Base-by-base conservation (phyloP, 2,888 invertebrate species). In the Scaptodrosophila latifasciaeformis region DNA sequence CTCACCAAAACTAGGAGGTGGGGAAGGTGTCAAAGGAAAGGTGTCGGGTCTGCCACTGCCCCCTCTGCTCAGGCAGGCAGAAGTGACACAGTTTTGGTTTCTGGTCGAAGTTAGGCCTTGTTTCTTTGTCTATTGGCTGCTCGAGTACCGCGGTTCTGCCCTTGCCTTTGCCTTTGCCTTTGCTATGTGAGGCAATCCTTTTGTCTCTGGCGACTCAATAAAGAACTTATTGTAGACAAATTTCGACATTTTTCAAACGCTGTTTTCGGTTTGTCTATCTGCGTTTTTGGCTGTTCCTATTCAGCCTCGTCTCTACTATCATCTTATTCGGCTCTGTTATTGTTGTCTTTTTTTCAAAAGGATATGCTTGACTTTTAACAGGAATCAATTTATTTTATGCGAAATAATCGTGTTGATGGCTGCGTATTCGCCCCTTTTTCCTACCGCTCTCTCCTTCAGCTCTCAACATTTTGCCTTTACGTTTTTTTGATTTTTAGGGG, bases 331-430 rank as follows among this genome's bases (percentile, higher is more conserved):
- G n/a, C n/a, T n/a, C n/a, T n/a, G n/a, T n/a, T n/a, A n/a, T n/a
- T n/a, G n/a, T n/a, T n/a, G n/a, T 57, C 51, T 59, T 30, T 43
- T 47, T 52, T 42, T 46, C 65, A 61, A 68, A 74, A 69, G 67
- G 75, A 68, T 66, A 64, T 71, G 68, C 77, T 81, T 77, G 79
- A 82, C 81, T 83, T 82, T 82, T 82, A 82, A 76, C 76, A 68
- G 78, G 82, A 82, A 82, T 83, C 79, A 83, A 82, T 83, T 83
- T 82, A 83, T 81, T 82, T 80, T 81, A 77, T 82, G 82, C 83
- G 83, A 82, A 82, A 83, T 83, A 82, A 81, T 82, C 83, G 75
- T 83, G 83, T 82, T 83, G 83, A 83, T 82, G 83, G 83, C 77
- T 82, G 59, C 65, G 80, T 83, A 62, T 69, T 83, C 83, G 83